These are phyloP conservation scores for Ptilodon capucinus DNA, from an alignment of 2,888 invertebrate species.

Conservation along the genomic window DNA sequence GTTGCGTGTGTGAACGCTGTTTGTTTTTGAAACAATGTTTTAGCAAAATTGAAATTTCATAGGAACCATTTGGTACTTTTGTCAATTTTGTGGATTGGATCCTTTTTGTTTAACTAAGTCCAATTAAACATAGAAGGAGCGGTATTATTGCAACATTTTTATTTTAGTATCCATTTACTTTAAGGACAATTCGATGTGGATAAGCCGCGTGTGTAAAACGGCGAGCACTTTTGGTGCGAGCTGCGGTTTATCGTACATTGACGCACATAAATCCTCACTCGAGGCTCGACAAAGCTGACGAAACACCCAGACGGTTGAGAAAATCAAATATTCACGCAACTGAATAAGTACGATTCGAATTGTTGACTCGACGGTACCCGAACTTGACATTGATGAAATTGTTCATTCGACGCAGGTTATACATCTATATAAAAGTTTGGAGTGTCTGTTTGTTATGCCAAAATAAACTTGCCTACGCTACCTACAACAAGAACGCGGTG, in stretches of 20 bases:
- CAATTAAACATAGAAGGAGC: neutral
- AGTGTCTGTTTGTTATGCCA: too few relatives aligned
- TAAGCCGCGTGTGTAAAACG: neutral
- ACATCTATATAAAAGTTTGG: too few relatives aligned
- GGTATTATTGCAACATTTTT: too few relatives aligned
- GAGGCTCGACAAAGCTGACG: neutral
- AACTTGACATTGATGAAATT: slow-evolving; percentile 59
- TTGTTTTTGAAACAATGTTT: too few relatives aligned
- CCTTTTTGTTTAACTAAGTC: too few relatives aligned
- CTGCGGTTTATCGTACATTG: neutral
- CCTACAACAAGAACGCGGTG: too few relatives aligned
- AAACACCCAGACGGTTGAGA: neutral
- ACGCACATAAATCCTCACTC: neutral
- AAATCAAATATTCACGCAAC: neutral
- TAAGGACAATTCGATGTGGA: neutral
- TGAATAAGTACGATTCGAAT: neutral
- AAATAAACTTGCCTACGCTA: too few relatives aligned
- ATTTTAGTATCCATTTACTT: neutral
- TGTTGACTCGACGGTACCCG: slow-evolving; percentile 6
- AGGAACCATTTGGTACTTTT: too few relatives aligned
- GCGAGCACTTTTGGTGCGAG: neutral
- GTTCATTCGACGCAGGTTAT: slow-evolving; percentile 37
- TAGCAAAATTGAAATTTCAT: too few relatives aligned
- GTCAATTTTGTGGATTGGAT: too few relatives aligned
- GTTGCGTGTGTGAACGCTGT: too few relatives aligned